phyloP scores from a whole-genome alignment of 2,888 invertebrate species.

The Caenorhabditis doughertyi region DNA sequence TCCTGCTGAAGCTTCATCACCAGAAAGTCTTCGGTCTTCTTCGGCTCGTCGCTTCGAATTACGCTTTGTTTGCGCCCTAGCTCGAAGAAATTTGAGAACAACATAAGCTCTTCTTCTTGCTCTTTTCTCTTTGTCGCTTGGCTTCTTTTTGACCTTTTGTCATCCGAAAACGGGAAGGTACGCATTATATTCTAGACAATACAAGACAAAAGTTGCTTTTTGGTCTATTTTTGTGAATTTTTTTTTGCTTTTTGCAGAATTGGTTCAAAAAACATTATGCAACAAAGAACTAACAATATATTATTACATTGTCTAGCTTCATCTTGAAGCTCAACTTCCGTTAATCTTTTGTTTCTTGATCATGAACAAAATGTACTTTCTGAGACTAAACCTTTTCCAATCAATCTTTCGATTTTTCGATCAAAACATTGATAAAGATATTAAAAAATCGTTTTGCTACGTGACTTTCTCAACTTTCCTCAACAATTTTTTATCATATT shows the following conservation, averaged over 20 bases:
- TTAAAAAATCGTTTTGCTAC: neutral
- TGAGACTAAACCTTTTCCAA: no score
- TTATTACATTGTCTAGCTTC: no score
- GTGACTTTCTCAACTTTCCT: neutral
- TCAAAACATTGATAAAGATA: neutral
- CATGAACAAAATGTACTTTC: no score
- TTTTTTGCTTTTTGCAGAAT: neutral
- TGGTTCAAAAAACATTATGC: no score
- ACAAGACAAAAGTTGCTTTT: slow-evolving; percentile 25
- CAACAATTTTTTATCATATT: neutral
- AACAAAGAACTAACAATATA: no score
- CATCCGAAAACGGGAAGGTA: slow-evolving; percentile 14
- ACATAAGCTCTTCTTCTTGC: slow-evolving; percentile 36
- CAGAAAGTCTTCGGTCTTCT: slow-evolving; percentile 1
- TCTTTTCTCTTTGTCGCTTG: slow-evolving; percentile 9
- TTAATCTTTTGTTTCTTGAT: no score
- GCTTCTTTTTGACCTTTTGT: slow-evolving; percentile 48
- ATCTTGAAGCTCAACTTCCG: no score
- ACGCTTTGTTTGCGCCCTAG: slow-evolving; percentile 34
- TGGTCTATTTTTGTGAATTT: slow-evolving; percentile 13
- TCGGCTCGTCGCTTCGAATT: slow-evolving; percentile 43
- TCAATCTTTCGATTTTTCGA: neutral
- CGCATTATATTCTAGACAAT: neutral
- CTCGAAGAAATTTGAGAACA: slow-evolving; percentile 48
- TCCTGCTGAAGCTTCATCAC: slow-evolving; percentile 1